phyloP scores from a whole-genome alignment of 2,888 invertebrate species.

The Philonicus albiceps region DNA sequence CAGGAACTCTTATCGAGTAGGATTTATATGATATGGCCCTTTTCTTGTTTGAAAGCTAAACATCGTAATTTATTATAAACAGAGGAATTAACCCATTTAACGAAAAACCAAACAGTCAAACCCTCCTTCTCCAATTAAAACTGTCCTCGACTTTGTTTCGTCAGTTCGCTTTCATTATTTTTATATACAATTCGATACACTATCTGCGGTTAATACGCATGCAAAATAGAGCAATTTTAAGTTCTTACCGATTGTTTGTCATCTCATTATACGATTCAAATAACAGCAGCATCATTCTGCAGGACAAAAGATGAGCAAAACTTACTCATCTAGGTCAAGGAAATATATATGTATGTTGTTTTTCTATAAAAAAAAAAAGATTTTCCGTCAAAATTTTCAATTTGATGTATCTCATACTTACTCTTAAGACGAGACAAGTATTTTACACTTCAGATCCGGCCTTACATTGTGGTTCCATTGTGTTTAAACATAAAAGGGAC shows the following conservation, averaged over 20 bases:
- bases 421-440: not conserved
- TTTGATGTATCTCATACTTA: not conserved
- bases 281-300: not conserved
- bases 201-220: not conserved
- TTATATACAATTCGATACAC: not conserved
- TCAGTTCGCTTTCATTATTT: not conserved
- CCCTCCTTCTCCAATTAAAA: not conserved
- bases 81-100: not conserved
- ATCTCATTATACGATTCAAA: not conserved
- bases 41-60: not conserved
- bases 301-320: not conserved
- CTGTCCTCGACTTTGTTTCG: not conserved
- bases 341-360: not conserved
- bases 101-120: not conserved
- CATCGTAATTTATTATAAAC: not conserved
- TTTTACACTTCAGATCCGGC: not conserved
- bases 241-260: not conserved
- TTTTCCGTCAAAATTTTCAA: not conserved
- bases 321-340: not conserved
- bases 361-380: not conserved
- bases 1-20: not conserved
- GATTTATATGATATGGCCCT: not conserved
- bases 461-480: not conserved
- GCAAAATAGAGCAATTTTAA: not conserved
- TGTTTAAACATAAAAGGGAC: not conserved